These are phyloP conservation scores for Tricholauxania praeusta DNA, from an alignment of 2,888 invertebrate genomes.

Conservation along the genomic window DNA sequence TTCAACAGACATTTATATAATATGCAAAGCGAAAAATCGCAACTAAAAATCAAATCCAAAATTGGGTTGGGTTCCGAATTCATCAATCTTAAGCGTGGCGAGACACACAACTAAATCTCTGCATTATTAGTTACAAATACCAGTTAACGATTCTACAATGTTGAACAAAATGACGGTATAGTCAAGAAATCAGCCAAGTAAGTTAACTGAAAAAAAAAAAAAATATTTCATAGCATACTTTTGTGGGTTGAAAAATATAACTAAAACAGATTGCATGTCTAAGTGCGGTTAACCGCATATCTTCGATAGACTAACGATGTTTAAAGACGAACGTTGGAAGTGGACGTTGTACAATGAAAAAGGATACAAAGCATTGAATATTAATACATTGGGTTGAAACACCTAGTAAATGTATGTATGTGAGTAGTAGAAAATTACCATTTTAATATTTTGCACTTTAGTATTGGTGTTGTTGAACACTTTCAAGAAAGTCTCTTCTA, in stretches of 20 bases:
- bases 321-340: not conserved
- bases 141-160: no score
- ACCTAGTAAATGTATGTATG: no score
- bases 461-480: no score
- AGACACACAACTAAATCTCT: slow-evolving; percentile 20
- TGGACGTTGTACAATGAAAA: slow-evolving; percentile 2
- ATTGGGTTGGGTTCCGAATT: slow-evolving; percentile 24
- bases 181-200: not conserved
- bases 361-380: slow-evolving; percentile 6
- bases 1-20: no score
- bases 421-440: not conserved
- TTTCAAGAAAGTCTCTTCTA: no score
- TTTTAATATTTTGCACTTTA: not conserved
- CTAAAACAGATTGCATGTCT: slow-evolving; percentile 22
- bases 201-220: not conserved
- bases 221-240: not conserved
- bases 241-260: not conserved
- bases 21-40: no score
- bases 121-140: not conserved
- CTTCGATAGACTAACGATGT: slow-evolving; percentile 8
- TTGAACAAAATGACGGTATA: not conserved
- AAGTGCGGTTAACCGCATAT: slow-evolving; percentile 20
- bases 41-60: not conserved
- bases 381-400: slow-evolving; percentile 7
- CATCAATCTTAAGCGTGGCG: slow-evolving; percentile 25